These are phyloP conservation scores for Pogonomyrmex barbatus DNA, from an alignment of 1,140 invertebrate genomes.

Conservation along the genomic window DNA sequence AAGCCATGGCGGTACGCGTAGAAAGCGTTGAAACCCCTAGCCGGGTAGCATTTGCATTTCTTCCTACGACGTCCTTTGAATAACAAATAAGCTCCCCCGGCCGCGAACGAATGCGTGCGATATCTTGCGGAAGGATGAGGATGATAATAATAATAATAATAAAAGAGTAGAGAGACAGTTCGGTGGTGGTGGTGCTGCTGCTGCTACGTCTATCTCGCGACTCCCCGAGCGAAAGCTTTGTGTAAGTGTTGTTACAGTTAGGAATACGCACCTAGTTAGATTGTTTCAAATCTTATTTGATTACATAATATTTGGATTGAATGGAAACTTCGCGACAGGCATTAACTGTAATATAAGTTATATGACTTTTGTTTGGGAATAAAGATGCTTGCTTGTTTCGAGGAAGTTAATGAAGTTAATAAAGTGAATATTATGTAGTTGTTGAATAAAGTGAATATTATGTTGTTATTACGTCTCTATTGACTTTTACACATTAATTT, in stretches of 20 bases:
- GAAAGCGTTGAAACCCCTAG: constrained; percentile 50
- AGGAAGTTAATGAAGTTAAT: neutral
- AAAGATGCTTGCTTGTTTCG: neutral
- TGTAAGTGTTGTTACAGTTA: constrained; percentile 8
- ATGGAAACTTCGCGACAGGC: neutral
- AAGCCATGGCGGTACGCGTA: constrained; percentile 32
- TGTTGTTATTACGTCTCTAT: neutral
- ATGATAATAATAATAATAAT: constrained; percentile 57
- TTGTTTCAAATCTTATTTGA: constrained; percentile 37
- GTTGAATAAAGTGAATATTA: neutral
- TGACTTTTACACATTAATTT: neutral
- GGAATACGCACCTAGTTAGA: constrained; percentile 29
- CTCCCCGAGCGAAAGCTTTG: constrained; percentile 1
- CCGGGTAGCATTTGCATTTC: constrained; percentile 59
- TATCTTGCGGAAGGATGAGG: constrained; percentile 58
- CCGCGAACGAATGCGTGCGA: constrained; percentile 58
- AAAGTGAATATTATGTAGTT: neutral
- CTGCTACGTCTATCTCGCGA: constrained; percentile 14
- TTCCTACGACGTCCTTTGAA: constrained; percentile 62
- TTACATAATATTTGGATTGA: constrained; percentile 30
- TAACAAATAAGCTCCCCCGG: constrained; percentile 58
- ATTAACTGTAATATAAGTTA: constrained; percentile 13
- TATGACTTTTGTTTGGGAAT: neutral
- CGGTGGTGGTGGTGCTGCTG: neutral
- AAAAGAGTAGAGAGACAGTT: constrained; percentile 29